Conservation (phyloP, 2,797 vertebrate genomes). For the Propithecus perrieri region DNA sequence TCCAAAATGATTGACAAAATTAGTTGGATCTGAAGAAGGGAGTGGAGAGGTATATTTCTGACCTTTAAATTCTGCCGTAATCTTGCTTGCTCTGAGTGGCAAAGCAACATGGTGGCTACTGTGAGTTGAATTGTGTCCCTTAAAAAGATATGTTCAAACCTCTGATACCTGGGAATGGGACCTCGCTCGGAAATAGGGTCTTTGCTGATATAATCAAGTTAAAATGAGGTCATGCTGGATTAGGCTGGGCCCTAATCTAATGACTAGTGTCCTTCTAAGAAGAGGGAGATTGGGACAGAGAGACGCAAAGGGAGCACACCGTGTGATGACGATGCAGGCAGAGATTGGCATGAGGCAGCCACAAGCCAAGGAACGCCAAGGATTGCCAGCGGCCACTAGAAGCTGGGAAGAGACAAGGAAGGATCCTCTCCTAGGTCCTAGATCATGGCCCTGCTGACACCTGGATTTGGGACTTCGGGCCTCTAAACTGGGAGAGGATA, state of each 20-base stretch:
- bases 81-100: not conserved
- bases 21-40: not conserved
- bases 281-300: not conserved
- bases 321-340: not conserved
- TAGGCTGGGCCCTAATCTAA: not conserved
- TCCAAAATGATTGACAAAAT: not conserved
- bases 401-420: not conserved
- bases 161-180: not conserved
- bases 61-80: not conserved
- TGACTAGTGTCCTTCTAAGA: not conserved
- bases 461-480: not conserved
- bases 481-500: not conserved
- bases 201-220: not conserved
- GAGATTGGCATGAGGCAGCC: accelerated
- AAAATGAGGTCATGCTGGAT: not conserved
- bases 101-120: not conserved
- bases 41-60: not conserved
- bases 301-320: too few relatives aligned
- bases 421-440: not conserved
- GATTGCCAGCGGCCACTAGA: not conserved
- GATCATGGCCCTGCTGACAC: not conserved
- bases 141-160: not conserved
- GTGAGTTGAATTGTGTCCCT: too few relatives aligned
- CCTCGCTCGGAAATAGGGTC: not conserved
- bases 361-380: not conserved